Base-by-base conservation (phyloP, 2,888 invertebrate genomes). In the Aporophyla lueneburgensis region DNA sequence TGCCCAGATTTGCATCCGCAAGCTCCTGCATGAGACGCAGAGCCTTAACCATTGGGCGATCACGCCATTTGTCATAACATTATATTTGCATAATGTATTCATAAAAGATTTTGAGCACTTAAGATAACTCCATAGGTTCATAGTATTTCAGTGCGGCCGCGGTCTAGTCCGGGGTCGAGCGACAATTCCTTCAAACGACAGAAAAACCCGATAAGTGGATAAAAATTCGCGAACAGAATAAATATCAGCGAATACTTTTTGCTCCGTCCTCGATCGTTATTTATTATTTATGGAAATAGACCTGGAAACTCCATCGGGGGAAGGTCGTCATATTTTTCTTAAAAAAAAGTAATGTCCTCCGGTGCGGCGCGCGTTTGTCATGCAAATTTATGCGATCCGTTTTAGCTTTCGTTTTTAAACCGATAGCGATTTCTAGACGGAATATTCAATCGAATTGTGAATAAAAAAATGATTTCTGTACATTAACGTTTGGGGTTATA, bases 241-340 rank as follows among this genome's bases (percentile, higher is more conserved):
- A 95, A 95, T 94, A 95, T 94, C 93, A 88, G 85, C 91, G 93
- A 94, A 93, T 94, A 95, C 95, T 95, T 94, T 95, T 92, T 93
- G 94, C 93, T 92, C 90, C 91, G 93, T 93, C 93, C 93, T 91
- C 95, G 94, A 94, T 95, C 95, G 94, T 95, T 96, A 96, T 96
- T 96, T 95, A 95, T 96, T 96, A 96, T 96, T 96, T 96, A 96
- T 96, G 96, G 96, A 96, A 95, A 96, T 96, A 95, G 94, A 95
- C 93, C 94, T 94, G 95, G 92, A 91, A 94, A 94, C 95, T 94
- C 95, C 94, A 92, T 91, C 93, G 94, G 92, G 87, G 93, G 93
- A 93, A 95, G 95, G 94, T 94, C 94, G 95, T 95, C 96, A 95
- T 96, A 96, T 96, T 96, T 96, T 95, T 94, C 95, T 95, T 95